Base-by-base conservation (phyloP, 1,140 invertebrate species). In the Gerris buenoi region DNA sequence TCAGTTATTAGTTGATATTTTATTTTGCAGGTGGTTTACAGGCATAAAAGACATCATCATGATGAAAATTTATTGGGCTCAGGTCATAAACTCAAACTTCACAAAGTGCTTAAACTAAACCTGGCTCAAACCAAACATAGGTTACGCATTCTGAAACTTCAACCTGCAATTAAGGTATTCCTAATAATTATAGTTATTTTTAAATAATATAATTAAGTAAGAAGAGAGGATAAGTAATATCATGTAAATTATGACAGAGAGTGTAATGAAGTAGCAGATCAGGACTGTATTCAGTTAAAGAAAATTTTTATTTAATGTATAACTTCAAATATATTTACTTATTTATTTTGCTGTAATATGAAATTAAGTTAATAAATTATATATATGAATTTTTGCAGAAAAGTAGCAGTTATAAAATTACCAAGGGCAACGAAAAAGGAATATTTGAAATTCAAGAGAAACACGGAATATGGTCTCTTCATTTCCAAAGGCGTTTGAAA, bases 371-470 rank as follows among this genome's bases (percentile, higher is more conserved):
- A 14, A 63, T 23, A 63, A 27, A 27, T 28, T 25, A 15, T 25
- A 69, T 67, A 28, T 56, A 46, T 46, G 5, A 22, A 15, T n/a
- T 67, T 18, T 67, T 57, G 2, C 57, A 56, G 67, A 58, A 68
- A 64, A 70, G 68, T n/a, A 27, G 77, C 76, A 76, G 79, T 28
- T 90, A 89, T 74, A 77, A 74, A 46, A 87, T 90, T 46, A 77
- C 79, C 0, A 79, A 79, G 62, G 86, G 87, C 57, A 87, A 88
- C 74, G 82, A 87, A 65, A 75, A 79, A 1, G 79, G 80, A n/a
- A 76, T 82, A 26, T 88, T 89, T 72, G 81, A 86, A 68, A 79
- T 89, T 69, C 75, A 81, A n/a, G 79, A 82, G 65, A 82, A 82
- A 63, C 80, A 83, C 66, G 85, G 83, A 18, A 77, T 88, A 1